phyloP scores from a whole-genome alignment of 1,140 invertebrate species.

The Chymomyza costata region DNA sequence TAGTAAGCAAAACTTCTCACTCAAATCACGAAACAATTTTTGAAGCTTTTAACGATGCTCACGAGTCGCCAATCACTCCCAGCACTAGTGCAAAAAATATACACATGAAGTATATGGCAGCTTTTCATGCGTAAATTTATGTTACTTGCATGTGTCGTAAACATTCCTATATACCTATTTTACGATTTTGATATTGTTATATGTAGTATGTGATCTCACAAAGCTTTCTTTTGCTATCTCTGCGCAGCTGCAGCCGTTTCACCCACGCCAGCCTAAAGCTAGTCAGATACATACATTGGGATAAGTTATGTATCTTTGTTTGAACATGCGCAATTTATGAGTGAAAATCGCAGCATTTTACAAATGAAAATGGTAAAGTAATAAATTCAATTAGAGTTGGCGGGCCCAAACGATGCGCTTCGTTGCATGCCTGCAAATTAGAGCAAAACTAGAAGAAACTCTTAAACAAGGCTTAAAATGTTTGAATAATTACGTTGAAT shows the following conservation, averaged over 20 bases:
- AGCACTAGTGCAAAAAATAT: too few species aligned
- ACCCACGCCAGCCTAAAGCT: slow-evolving; percentile 61
- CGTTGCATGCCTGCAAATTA: slow-evolving; percentile 50
- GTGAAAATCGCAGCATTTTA: slow-evolving; percentile 59
- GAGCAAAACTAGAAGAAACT: slow-evolving; percentile 46
- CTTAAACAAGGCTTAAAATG: too few species aligned
- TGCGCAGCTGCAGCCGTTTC: slow-evolving; percentile 66
- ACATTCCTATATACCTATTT: slow-evolving; percentile 57
- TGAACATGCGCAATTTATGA: slow-evolving; percentile 62
- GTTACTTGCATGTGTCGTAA: slow-evolving; percentile 64
- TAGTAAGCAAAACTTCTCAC: too few species aligned
- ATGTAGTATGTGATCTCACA: too few species aligned
- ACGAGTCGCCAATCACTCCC: too few species aligned
- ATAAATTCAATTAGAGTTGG: slow-evolving; percentile 65
- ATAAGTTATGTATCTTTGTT: slow-evolving; percentile 28
- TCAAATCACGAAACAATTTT: too few species aligned
- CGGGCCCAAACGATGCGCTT: slow-evolving; percentile 17
- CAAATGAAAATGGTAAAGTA: slow-evolving; percentile 59
- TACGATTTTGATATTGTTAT: too few species aligned
- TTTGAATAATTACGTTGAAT: too few species aligned
- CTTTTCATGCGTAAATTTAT: slow-evolving; percentile 72
- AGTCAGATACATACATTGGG: neutral
- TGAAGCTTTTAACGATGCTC: too few species aligned
- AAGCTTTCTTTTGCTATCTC: slow-evolving; percentile 10
- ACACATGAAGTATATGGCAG: too few species aligned